Evolutionary conservation across 2,113 vertebrate genomes (phyloP).

Genomic region (Cephalopholis sonnerati): DNA sequence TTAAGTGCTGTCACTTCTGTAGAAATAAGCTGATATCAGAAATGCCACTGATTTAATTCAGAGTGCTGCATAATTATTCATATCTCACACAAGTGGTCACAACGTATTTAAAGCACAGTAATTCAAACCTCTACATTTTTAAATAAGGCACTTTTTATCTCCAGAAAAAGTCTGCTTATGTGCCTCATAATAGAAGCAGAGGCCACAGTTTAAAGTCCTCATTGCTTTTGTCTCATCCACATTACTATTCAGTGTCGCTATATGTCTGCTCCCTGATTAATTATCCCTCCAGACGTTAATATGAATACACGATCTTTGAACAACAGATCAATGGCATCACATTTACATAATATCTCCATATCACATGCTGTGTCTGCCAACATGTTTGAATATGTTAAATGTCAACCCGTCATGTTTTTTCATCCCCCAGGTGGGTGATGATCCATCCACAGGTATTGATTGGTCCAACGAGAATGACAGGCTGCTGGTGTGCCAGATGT

Average conservation of each 20-base stretch:
- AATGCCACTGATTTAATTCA: neutral
- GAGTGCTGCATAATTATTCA: neutral
- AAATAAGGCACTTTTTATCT: neutral
- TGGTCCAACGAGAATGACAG: slow-evolving; percentile 99
- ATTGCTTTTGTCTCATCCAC: neutral
- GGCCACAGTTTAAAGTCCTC: neutral
- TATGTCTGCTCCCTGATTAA: neutral
- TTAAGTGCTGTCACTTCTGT: neutral
- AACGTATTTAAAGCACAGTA: neutral
- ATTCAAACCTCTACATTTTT: neutral
- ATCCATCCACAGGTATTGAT: slow-evolving; percentile 93
- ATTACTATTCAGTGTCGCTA: neutral
- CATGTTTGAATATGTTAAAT: slow-evolving; percentile 3
- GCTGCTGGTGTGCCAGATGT: slow-evolving; percentile 98
- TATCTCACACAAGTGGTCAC: neutral
- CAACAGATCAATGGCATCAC: neutral
- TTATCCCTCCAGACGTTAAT: neutral
- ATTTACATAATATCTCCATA: slow-evolving; percentile 15
- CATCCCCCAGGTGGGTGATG: slow-evolving; percentile 90
- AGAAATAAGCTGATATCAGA: slow-evolving; percentile 2
- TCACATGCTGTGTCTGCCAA: neutral
- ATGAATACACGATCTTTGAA: slow-evolving; percentile 1
- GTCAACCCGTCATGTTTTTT: slow-evolving; percentile 7
- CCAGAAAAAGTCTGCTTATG: neutral
- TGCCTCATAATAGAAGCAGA: neutral